Conservation (phyloP, 2,113 vertebrate genomes). For the Chelonoidis abingdonii region DNA sequence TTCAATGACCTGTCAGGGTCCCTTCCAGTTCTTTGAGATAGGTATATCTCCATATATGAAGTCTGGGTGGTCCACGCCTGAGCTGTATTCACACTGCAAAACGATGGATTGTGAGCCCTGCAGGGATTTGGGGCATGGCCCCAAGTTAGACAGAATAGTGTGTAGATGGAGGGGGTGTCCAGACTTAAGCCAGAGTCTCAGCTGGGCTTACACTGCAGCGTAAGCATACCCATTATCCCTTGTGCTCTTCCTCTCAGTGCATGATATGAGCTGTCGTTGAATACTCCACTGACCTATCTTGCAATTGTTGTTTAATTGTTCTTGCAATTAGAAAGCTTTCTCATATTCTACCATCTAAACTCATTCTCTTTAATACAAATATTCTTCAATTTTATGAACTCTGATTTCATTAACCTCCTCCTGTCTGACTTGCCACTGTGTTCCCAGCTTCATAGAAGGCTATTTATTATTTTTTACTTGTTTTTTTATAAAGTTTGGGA, state of each 20-base stretch:
- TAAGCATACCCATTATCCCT: neutral
- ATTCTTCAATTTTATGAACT: conserved; percentile 64
- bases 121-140: neutral
- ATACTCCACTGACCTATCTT: neutral
- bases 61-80: too few species aligned
- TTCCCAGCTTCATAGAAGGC: conserved; percentile 50
- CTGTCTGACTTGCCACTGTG: conserved; percentile 48
- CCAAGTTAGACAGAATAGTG: neutral
- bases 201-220: neutral
- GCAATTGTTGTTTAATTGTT: conserved; percentile 7
- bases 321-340: conserved; percentile 45
- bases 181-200: neutral
- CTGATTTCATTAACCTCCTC: conserved; percentile 65
- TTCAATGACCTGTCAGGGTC: too few species aligned
- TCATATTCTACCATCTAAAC: conserved; percentile 45
- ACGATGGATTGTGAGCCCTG: neutral
- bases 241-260: neutral
- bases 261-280: neutral
- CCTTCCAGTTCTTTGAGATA: too few species aligned
- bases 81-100: neutral
- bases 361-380: conserved; percentile 63
- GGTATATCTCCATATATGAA: too few species aligned
- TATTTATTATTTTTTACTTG: neutral
- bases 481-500: neutral
- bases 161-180: neutral